Base-by-base conservation (phyloP, 2,888 invertebrate genomes). In the Drosophila aldrichi region DNA sequence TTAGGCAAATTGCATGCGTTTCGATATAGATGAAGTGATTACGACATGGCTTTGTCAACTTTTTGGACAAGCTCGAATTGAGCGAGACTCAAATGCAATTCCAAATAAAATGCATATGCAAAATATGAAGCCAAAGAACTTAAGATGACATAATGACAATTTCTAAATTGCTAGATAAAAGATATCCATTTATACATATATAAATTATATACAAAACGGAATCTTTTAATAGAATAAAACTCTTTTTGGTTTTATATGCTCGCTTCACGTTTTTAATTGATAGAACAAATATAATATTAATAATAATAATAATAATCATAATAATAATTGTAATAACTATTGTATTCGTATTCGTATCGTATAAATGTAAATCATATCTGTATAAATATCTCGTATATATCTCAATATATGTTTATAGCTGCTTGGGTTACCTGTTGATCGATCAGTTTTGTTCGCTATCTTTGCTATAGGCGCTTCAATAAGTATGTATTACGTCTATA, bases 201-300 rank as follows among this genome's bases (percentile, higher is more conserved):
- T 29, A 8, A 29, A 8, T 29, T 8, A 29, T 7, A 8, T 38
- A 38, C 36, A 2, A 2, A 36, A 16, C 10, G 10, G 9, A 38
- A 25, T 38, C n/a, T 10, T 10, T 12, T n/a, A 54, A 18, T 20
- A 54, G 18, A 61, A 10, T 60, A 29, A 58, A 58, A 58, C 8
- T 3, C 18, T 10, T 1, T 1, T 16, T 5, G 4, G 0, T 10
- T 60, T 64, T 70, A 34, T 40, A 72, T 78, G 54, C 77, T 69
- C 65, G 57, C 44, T 73, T 77, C 73, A 69, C 36, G 36, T 66
- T 81, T 49, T 77, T 81, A 77, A 77, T 77, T 62, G 62, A 77
- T 61, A 61, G 81, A 81, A 77, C 77, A 25, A 78, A 77, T 81
- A 77, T 66, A 61, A 77, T 78, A 80, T 62, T 80, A 68, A 46